Conservation (phyloP, 30 jellyfish, hydroid and myxozoan species). For the Aurelia sp. region DNA sequence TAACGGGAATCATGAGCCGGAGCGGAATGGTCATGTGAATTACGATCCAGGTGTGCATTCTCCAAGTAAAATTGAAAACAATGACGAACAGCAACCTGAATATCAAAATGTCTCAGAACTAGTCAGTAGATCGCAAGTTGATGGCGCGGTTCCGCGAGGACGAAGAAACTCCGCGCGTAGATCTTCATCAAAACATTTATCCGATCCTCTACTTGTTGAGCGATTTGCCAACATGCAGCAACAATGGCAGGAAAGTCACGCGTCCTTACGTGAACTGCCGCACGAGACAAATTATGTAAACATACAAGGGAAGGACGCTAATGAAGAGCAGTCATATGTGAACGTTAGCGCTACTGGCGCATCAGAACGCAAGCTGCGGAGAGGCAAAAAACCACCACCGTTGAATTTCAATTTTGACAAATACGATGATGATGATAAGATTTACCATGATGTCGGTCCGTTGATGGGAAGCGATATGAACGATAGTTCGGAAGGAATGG, state of each 20-base stretch:
- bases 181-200: constrained; percentile 76
- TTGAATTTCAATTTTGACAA: constrained; percentile 70
- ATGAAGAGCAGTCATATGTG: constrained; percentile 63
- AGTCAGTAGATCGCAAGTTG: neutral
- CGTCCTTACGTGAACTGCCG: constrained; percentile 52
- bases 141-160: constrained; percentile 19
- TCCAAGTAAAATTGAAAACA: constrained; percentile 23
- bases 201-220: constrained; percentile 80
- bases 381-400: constrained; percentile 72
- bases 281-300: constrained; percentile 64
- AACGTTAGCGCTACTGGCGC: constrained; percentile 70
- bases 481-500: constrained; percentile 59
- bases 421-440: constrained; percentile 88
- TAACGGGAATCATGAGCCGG: neutral
- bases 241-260: constrained; percentile 7
- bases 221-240: constrained; percentile 55
- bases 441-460: constrained; percentile 85
- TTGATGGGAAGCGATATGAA: constrained; percentile 42
- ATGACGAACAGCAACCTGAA: constrained; percentile 1
- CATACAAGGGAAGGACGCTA: constrained; percentile 33
- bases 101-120: constrained; percentile 24
- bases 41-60: constrained; percentile 69
- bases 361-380: constrained; percentile 42
- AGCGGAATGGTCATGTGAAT: neutral
- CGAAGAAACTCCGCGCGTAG: constrained; percentile 62